phyloP scores from a whole-genome alignment of 1,140 invertebrate genomes.

The Pentalonia nigronervosa region DNA sequence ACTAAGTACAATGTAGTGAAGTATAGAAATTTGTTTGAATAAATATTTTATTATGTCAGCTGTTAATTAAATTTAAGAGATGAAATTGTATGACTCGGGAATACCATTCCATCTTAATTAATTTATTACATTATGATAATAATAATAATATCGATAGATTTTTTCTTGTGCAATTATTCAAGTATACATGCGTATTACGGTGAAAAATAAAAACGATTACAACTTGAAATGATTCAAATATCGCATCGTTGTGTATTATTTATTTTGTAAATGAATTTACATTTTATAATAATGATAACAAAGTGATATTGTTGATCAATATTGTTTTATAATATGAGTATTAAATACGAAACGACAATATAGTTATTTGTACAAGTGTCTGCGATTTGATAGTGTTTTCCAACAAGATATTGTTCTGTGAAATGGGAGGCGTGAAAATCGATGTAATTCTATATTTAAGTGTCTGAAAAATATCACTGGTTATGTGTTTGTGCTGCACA shows the following conservation, averaged over 20 bases:
- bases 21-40: too few species aligned
- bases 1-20: too few species aligned
- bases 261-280: background rate
- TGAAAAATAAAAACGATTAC: background rate
- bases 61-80: too few species aligned
- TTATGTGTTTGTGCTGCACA: background rate
- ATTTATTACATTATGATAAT: background rate
- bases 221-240: background rate
- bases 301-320: background rate
- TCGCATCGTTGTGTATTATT: background rate
- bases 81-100: too few species aligned
- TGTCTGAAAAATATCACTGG: conserved; percentile 2
- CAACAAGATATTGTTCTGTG: background rate
- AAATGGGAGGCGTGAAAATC: background rate
- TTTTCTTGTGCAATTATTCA: background rate
- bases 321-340: background rate
- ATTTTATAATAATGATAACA: background rate
- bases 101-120: too few species aligned
- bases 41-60: too few species aligned
- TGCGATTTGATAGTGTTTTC: background rate
- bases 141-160: background rate
- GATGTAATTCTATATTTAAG: conserved; percentile 52
- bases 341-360: background rate
- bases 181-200: background rate
- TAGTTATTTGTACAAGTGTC: conserved; percentile 7